Evolutionary conservation across 2,888 invertebrate genomes (phyloP).

Genomic region (Cyclophora albipunctata): DNA sequence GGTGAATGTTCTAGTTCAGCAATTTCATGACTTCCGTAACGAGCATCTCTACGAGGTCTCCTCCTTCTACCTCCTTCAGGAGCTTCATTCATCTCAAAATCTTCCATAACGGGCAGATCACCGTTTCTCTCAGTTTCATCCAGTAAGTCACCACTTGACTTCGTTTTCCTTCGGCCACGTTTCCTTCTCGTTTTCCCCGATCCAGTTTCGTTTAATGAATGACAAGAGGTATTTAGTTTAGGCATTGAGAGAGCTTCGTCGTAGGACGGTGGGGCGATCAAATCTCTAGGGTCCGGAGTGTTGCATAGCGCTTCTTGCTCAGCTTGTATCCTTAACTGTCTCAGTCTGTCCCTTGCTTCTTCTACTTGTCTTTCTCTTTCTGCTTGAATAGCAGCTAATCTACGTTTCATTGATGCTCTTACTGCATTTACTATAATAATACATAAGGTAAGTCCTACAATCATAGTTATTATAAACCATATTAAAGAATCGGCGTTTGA

Average conservation of each 20-base stretch:
- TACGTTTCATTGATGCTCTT: conserved; percentile 71
- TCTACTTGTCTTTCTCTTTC: conserved; percentile 74
- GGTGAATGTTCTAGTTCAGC: conserved; percentile 63
- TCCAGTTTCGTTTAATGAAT: conserved; percentile 68
- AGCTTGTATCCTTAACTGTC: conserved; percentile 68
- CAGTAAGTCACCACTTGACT: conserved; percentile 67
- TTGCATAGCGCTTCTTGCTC: conserved; percentile 74
- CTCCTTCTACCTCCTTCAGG: conserved; percentile 35
- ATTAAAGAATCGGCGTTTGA: conserved; percentile 69
- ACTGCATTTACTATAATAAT: conserved; percentile 72
- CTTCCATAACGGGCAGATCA: conserved; percentile 44
- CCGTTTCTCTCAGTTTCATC: conserved; percentile 66
- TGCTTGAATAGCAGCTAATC: conserved; percentile 61
- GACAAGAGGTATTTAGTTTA: conserved; percentile 77
- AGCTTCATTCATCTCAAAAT: conserved; percentile 45
- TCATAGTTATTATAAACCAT: conserved; percentile 74
- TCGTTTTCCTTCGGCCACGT: conserved; percentile 65
- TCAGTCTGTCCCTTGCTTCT: conserved; percentile 74
- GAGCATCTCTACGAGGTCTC: conserved; percentile 39
- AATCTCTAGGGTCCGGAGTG: conserved; percentile 81
- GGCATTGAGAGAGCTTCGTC: conserved; percentile 86
- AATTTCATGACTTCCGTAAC: conserved; percentile 65
- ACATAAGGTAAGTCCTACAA: conserved; percentile 70
- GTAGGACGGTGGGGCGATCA: conserved; percentile 82
- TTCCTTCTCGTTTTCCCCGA: conserved; percentile 55